phyloP scores from a whole-genome alignment of 1,140 invertebrate species.

The Frieseomelitta varia region DNA sequence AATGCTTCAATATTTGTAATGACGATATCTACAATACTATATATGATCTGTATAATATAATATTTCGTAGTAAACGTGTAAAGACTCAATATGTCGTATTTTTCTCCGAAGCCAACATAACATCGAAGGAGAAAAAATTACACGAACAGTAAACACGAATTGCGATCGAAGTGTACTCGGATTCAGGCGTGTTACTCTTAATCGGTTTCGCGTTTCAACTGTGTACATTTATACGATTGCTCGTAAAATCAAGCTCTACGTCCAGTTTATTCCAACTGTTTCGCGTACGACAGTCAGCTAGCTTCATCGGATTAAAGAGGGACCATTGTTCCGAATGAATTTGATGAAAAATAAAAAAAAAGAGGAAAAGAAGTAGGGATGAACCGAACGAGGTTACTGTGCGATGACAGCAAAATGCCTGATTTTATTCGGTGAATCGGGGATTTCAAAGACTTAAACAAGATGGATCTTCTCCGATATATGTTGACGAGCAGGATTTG shows the following conservation, averaged over 20 bases:
- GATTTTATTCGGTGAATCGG: constrained; percentile 8
- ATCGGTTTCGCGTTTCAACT: constrained; percentile 45
- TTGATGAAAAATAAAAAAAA: neutral
- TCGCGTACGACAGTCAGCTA: constrained; percentile 29
- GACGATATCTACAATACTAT: no score
- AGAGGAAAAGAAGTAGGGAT: neutral
- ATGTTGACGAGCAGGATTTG: no score
- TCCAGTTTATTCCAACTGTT: constrained; percentile 24
- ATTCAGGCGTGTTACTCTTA: constrained; percentile 27
- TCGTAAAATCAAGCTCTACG: constrained; percentile 38
- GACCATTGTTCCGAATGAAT: neutral
- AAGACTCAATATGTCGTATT: neutral
- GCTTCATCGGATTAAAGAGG: constrained; percentile 46
- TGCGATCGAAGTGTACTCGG: neutral
- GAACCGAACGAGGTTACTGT: neutral
- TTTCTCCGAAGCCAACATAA: neutral
- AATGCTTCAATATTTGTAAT: neutral
- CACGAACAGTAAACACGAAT: constrained; percentile 5
- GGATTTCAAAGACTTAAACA: constrained; percentile 4
- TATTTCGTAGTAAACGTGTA: neutral
- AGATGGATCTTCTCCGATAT: constrained; percentile 17
- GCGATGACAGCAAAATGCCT: constrained; percentile 26
- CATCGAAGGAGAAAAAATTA: neutral
- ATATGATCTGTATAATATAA: neutral
- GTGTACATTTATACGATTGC: constrained; percentile 42